phyloP scores from a whole-genome alignment of 2,113 vertebrate species.

The Pygoscelis adeliae region DNA sequence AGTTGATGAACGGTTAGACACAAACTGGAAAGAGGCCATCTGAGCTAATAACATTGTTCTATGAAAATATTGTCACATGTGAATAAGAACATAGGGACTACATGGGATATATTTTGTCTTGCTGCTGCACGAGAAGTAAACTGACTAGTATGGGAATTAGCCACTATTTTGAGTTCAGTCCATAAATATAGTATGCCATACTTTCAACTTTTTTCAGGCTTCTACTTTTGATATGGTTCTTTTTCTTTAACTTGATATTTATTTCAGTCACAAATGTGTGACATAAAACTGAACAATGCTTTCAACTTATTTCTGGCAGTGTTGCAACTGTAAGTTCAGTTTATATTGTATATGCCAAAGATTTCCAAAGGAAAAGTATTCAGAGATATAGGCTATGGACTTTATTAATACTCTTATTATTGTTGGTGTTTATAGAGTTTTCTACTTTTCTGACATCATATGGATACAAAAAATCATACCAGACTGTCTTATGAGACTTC shows the following conservation, averaged over 20 bases:
- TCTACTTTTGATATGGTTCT: not conserved
- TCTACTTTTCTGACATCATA: not conserved
- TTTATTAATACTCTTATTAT: not conserved
- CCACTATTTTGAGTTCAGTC: not conserved
- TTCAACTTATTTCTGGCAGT: not conserved
- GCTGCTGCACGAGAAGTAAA: not conserved
- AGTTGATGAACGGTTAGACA: not conserved
- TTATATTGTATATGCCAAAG: not conserved
- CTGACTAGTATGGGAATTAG: not conserved
- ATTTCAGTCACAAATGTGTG: not conserved
- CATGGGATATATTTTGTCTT: not conserved
- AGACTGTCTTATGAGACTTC: not conserved
- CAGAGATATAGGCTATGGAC: not conserved
- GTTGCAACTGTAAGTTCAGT: not conserved
- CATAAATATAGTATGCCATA: not conserved
- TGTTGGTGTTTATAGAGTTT: not conserved
- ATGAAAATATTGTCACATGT: not conserved
- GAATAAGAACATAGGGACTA: not conserved
- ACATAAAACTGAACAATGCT: not conserved
- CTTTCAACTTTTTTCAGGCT: not conserved
- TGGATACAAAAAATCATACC: not conserved
- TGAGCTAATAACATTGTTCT: not conserved
- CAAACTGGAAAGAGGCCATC: conserved; percentile 3
- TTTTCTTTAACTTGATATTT: not conserved
- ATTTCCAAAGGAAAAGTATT: not conserved